Evolutionary conservation across 2,888 invertebrate genomes (phyloP).

Genomic region (Drosophila macrospina): DNA sequence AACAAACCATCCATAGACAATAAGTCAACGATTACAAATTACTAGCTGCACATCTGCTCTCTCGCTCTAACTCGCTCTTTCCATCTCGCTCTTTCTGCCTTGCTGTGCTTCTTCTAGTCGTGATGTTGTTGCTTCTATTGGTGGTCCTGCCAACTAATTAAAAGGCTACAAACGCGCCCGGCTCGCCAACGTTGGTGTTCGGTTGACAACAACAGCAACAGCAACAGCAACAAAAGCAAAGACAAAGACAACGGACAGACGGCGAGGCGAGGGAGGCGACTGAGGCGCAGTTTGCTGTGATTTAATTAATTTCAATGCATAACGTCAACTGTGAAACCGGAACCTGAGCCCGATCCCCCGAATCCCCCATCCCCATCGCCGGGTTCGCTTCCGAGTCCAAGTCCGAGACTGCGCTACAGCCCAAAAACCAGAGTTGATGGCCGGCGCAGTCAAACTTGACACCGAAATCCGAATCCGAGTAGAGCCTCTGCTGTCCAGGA

Average conservation of each 20-base stretch:
- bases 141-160: constrained; percentile 69
- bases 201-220: constrained; percentile 56
- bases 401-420: constrained; percentile 13
- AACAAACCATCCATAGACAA: constrained; percentile 39
- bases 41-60: constrained; percentile 48
- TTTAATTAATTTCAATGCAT: constrained; percentile 83
- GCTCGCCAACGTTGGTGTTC: constrained; percentile 54
- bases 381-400: constrained; percentile 11
- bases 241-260: constrained; percentile 53
- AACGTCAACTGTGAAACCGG: constrained; percentile 80
- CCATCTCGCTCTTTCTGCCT: neutral
- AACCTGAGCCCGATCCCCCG: constrained; percentile 55
- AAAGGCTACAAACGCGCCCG: constrained; percentile 69
- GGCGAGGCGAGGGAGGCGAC: constrained; percentile 46
- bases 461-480: constrained; percentile 57
- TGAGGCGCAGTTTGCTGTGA: constrained; percentile 73
- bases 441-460: constrained; percentile 63
- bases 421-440: constrained; percentile 35
- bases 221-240: constrained; percentile 32
- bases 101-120: constrained; percentile 15
- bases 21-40: constrained; percentile 72
- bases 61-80: constrained; percentile 2
- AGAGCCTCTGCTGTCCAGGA: constrained; percentile 35
- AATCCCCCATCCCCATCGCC: constrained; percentile 8
- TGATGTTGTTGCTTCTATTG: constrained; percentile 29